Base-by-base conservation (phyloP, 2,797 vertebrate genomes). In the Trematomus bernacchii region DNA sequence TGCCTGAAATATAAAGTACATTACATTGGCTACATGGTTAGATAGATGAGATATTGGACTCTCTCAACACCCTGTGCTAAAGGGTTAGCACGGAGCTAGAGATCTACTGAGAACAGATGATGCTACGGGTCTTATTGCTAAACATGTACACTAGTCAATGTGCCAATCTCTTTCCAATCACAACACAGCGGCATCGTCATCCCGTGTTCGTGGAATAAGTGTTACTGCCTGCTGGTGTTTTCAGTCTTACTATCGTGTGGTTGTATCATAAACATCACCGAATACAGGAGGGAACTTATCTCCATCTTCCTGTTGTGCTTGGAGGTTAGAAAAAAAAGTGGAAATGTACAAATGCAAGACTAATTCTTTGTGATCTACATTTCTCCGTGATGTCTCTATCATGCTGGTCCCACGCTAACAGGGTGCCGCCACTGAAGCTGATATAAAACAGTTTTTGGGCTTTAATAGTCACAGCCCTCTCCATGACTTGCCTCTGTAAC, bases 401-500 rank as follows among this genome's bases (percentile, higher is more conserved):
- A 66, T 65, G 69, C 67, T 15, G 66, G 44, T 81, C 77, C 78
- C 76, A 74, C 61, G 14, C 76, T 79, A 71, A 82, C 84, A 77
- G 83, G 77, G 79, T 85, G 60, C 79, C 78, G 80, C 79, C 74
- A 79, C 33, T 67, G 64, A 82, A 81, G 71, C 77, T 19, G 61
- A 60, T 68, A 64, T 55, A 16, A 85, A 83, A 84, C 82, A 77
- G 63, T 82, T 76, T 73, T 71, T 55, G 66, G 79, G 33, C 73
- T 80, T 83, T 30, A 80, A 5, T 83, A 57, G 42, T 68, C 81
- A 66, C 68, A 62, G 50, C 64, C 65, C 64, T 62, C 72, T 60
- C 30, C 37, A 61, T 84, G 88, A 85, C 76, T 86, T 21, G 37
- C 77, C 71, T 64, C 58, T 88, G 85, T 62, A 33, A 72, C 48